A percentile compares a stretch with the other conserved stretches of the same genome.
These are phyloP conservation scores for Macrotrachela quadricornifera DNA, from an alignment of 1,140 invertebrate species.

Conservation along the genomic window DNA sequence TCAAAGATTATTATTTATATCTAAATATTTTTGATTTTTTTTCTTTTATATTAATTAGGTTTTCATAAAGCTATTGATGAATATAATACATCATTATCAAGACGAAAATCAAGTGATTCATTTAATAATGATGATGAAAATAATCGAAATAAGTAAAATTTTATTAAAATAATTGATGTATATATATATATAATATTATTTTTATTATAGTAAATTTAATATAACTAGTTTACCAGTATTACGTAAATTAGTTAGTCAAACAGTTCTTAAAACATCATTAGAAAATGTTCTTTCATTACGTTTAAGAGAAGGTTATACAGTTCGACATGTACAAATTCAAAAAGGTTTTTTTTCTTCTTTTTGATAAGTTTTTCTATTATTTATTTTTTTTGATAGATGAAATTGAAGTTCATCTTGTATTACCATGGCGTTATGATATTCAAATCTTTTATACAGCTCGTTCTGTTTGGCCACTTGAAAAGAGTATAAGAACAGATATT, in stretches of 20 bases:
- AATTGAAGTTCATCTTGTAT: constrained; percentile 43
- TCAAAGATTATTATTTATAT: neutral
- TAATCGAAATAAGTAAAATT: constrained; percentile 10
- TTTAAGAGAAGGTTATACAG: constrained; percentile 52
- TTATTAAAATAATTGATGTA: too few species aligned
- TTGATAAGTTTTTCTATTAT: constrained; percentile 4
- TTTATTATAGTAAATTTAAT: constrained; percentile 29
- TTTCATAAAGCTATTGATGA: too few species aligned
- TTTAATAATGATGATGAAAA: constrained; percentile 31
- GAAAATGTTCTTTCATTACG: constrained; percentile 49
- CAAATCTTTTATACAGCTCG: constrained; percentile 46
- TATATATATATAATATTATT: neutral
- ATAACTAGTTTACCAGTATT: constrained; percentile 34
- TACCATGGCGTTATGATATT: constrained; percentile 53
- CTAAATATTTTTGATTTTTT: neutral
- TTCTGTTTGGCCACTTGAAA: constrained; percentile 38
- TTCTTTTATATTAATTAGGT: too few species aligned
- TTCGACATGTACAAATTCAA: constrained; percentile 37
- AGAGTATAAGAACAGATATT: constrained; percentile 32
- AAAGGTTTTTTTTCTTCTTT: constrained; percentile 16
- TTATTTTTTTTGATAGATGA: constrained; percentile 26
- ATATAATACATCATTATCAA: neutral
- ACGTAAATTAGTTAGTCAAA: too few species aligned
- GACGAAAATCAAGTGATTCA: constrained; percentile 12
- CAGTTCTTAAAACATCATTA: constrained; percentile 38